phyloP scores from a whole-genome alignment of 2,888 invertebrate genomes.

The Amiota minor region DNA sequence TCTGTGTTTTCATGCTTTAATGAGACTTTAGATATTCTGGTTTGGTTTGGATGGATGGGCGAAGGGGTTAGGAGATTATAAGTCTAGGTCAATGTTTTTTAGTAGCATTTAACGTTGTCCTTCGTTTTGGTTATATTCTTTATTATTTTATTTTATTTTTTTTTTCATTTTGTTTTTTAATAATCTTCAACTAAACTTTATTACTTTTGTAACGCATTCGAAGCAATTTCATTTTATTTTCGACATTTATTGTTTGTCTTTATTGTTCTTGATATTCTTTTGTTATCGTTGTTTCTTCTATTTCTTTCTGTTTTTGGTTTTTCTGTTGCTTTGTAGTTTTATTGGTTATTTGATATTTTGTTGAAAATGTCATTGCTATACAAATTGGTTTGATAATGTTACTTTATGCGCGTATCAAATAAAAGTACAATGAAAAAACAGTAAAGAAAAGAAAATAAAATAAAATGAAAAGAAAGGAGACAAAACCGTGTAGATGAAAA shows the following conservation, averaged over 20 bases:
- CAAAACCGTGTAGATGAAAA: not conserved
- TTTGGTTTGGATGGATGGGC: not conserved
- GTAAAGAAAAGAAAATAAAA: not conserved
- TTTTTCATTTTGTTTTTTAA: slow-evolving; percentile 9
- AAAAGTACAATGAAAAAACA: not conserved
- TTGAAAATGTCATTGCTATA: slow-evolving; percentile 52
- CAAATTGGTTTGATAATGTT: slow-evolving; percentile 45
- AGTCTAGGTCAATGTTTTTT: no score
- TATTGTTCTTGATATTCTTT: not conserved
- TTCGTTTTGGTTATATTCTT: no score
- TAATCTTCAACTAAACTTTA: slow-evolving; percentile 56
- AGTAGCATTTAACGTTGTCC: no score
- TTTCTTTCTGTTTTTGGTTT: not conserved
- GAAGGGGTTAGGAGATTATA: no score
- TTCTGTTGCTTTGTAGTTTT: no score
- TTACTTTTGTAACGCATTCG: slow-evolving; percentile 54
- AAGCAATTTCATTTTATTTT: slow-evolving; percentile 46
- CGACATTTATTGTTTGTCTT: slow-evolving; percentile 27
- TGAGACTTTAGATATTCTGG: not conserved
- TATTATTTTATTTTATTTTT: not conserved
- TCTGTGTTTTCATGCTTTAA: slow-evolving; percentile 27
- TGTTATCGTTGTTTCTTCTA: not conserved
- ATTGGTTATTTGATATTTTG: slow-evolving; percentile 40
- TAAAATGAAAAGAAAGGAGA: not conserved
- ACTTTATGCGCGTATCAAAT: slow-evolving; percentile 29